phyloP scores from a whole-genome alignment of 2,888 invertebrate genomes.

The Dermolepida albohirtum region DNA sequence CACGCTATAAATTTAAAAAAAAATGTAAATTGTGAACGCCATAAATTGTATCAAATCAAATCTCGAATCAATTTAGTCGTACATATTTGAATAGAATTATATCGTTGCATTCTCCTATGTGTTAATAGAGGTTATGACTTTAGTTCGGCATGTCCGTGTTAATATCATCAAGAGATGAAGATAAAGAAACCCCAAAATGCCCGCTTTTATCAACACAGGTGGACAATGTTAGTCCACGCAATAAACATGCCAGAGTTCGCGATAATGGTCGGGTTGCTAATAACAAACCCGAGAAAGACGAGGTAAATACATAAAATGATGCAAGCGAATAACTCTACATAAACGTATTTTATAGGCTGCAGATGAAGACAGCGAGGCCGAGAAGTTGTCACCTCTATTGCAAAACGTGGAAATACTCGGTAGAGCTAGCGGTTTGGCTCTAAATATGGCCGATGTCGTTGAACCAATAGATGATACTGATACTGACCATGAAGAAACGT shows the following conservation, averaged over 20 bases:
- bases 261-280: slow-evolving; percentile 63
- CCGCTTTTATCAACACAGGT: slow-evolving; percentile 59
- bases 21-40: too few relatives aligned
- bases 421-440: slow-evolving; percentile 57
- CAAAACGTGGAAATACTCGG: slow-evolving; percentile 59
- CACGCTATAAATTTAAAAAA: too few relatives aligned
- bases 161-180: slow-evolving; percentile 74
- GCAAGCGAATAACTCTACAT: background rate
- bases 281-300: slow-evolving; percentile 67
- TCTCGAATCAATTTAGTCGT: too few relatives aligned
- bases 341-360: slow-evolving; percentile 61
- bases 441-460: slow-evolving; percentile 67
- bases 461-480: slow-evolving; percentile 75
- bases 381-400: slow-evolving; percentile 83
- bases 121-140: background rate
- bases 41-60: too few relatives aligned
- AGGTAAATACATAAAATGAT: slow-evolving; percentile 53
- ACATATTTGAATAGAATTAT: slow-evolving; percentile 9
- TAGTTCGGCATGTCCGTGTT: slow-evolving; percentile 79
- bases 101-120: background rate
- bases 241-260: slow-evolving; percentile 59
- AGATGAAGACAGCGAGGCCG: slow-evolving; percentile 86
- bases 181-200: slow-evolving; percentile 61
- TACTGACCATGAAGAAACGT: slow-evolving; percentile 66
- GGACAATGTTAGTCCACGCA: slow-evolving; percentile 53